Conservation (phyloP, 2,797 vertebrate genomes). For the Borostomias antarcticus region DNA sequence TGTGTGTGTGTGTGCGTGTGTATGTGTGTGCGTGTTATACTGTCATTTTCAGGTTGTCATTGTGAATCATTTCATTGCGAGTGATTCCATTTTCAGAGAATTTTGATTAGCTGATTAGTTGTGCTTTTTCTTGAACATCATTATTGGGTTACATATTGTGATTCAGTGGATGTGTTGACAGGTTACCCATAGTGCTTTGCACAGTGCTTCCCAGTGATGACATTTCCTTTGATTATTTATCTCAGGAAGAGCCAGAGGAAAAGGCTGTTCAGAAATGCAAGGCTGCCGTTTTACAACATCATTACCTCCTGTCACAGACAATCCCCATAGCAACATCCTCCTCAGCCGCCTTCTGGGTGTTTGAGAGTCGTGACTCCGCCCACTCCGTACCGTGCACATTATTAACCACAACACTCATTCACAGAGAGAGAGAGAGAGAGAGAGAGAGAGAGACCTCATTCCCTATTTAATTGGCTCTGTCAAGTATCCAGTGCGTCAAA, state of each 20-base stretch:
- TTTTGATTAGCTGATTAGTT: background rate
- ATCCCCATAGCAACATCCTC: constrained; percentile 61
- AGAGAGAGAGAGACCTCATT: constrained; percentile 25
- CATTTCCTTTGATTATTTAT: constrained; percentile 72
- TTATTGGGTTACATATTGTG: constrained; percentile 35
- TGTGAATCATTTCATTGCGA: background rate
- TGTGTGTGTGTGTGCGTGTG: constrained; percentile 1
- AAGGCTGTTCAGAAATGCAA: constrained; percentile 52
- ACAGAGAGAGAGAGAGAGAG: constrained; percentile 17
- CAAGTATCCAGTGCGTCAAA: constrained; percentile 36
- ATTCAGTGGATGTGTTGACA: constrained; percentile 21
- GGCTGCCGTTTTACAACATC: constrained; percentile 56
- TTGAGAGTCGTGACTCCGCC: constrained; percentile 25
- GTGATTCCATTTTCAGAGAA: background rate
- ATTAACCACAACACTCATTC: constrained; percentile 27
- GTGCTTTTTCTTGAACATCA: no score
- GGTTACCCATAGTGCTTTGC: constrained; percentile 8
- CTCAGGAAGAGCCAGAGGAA: constrained; percentile 65
- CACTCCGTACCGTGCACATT: constrained; percentile 17
- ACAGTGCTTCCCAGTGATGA: constrained; percentile 46
- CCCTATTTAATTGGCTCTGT: constrained; percentile 51
- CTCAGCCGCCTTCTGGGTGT: constrained; percentile 5
- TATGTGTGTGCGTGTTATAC: background rate
- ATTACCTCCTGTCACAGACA: constrained; percentile 56
- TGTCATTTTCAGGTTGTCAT: no score